These are phyloP conservation scores for Diarsia mendica DNA, from an alignment of 2,888 invertebrate species.

Conservation along the genomic window DNA sequence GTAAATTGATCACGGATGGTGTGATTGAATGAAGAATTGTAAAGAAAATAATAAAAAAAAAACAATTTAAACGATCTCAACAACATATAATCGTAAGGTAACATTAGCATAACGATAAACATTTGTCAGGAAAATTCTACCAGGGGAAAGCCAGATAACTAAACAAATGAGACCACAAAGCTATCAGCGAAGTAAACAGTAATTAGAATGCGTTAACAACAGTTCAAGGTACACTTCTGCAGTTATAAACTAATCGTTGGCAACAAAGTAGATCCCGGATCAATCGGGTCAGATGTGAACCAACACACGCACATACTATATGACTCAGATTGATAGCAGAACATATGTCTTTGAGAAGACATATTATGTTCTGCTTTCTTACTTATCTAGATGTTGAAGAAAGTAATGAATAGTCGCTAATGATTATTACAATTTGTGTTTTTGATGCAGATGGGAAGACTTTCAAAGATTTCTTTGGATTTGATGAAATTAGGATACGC, in stretches of 20 bases:
- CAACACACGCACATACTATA: slow-evolving; percentile 30
- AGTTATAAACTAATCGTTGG: slow-evolving; percentile 46
- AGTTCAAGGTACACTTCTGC: slow-evolving; percentile 60
- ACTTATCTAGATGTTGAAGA: slow-evolving; percentile 18
- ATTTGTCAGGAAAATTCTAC: slow-evolving; percentile 9
- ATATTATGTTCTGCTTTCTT: slow-evolving; percentile 15
- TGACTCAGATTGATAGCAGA: slow-evolving; percentile 53
- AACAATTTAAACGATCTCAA: not conserved
- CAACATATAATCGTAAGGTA: not conserved
- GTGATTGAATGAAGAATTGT: too few species aligned
- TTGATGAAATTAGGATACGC: not conserved
- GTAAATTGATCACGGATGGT: too few species aligned
- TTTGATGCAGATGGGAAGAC: not conserved
- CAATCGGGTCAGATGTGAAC: slow-evolving; percentile 52
- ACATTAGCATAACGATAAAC: not conserved
- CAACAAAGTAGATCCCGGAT: slow-evolving; percentile 68
- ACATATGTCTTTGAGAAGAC: too few species aligned
- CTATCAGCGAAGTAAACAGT: slow-evolving; percentile 51
- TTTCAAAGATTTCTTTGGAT: too few species aligned
- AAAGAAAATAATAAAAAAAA: too few species aligned
- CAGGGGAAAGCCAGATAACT: slow-evolving; percentile 31
- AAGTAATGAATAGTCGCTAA: slow-evolving; percentile 3
- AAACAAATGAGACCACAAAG: slow-evolving; percentile 32
- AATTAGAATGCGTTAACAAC: slow-evolving; percentile 57
- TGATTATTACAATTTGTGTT: not conserved